These are phyloP conservation scores for Phylloscopus collybita DNA, from an alignment of 2,797 vertebrate genomes.

Conservation along the genomic window DNA sequence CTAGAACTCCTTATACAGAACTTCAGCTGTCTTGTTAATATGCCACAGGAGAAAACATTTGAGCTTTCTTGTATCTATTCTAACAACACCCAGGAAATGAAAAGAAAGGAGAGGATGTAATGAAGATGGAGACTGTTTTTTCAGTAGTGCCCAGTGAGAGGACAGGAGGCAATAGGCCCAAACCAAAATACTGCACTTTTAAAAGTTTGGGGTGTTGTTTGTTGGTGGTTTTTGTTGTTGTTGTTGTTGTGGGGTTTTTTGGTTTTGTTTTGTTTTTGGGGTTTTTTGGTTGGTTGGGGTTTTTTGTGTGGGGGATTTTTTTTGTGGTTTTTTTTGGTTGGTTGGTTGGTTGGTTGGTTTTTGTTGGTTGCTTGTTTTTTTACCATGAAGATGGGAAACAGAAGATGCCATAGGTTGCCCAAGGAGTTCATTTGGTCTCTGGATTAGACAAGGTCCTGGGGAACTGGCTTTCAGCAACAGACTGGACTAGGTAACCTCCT, in stretches of 20 bases:
- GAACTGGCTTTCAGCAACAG: neutral
- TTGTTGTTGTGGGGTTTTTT: too few species aligned
- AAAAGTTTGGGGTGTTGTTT: neutral
- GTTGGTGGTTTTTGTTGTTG: too few species aligned
- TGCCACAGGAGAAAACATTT: neutral
- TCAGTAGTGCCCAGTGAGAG: neutral
- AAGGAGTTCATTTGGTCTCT: neutral
- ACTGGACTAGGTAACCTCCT: neutral
- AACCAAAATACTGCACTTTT: neutral
- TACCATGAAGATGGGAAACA: neutral
- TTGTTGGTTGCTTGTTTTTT: neutral
- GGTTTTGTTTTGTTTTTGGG: too few species aligned
- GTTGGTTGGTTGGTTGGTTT: too few species aligned
- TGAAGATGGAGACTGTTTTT: neutral
- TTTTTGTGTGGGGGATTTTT: neutral
- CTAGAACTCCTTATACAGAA: neutral
- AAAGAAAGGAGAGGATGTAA: neutral
- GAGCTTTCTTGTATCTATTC: neutral
- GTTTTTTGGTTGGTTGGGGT: too few species aligned
- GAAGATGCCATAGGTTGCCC: neutral
- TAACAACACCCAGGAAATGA: neutral
- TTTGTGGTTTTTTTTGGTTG: neutral
- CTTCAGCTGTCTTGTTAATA: neutral
- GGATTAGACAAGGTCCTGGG: neutral
- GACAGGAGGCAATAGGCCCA: neutral